Evolutionary conservation across 2,113 vertebrate species (phyloP).

Genomic region (Callorhinus ursinus): DNA sequence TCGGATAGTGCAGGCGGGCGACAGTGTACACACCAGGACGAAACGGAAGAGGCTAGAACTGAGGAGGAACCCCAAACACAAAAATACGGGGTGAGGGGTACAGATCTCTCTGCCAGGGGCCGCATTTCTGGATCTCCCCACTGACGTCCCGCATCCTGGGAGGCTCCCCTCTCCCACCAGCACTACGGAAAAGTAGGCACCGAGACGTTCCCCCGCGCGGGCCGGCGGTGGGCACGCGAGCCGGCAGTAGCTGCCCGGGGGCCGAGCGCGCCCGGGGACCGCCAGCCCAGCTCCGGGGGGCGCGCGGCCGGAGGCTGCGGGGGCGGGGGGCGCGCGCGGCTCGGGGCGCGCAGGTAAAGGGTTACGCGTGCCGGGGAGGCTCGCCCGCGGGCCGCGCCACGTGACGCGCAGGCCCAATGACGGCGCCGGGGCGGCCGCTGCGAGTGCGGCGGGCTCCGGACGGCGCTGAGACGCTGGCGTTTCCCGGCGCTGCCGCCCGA

Average conservation of each 20-base stretch:
- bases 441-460: background rate
- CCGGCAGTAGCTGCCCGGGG: fast-evolving
- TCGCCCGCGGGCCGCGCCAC: constrained; percentile 43
- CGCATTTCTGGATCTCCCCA: background rate
- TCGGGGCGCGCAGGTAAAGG: constrained; percentile 54
- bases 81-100: fast-evolving
- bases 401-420: constrained; percentile 73
- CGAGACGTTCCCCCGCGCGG: background rate
- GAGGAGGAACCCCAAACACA: background rate
- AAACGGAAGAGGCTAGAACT: background rate
- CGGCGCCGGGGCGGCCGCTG: background rate
- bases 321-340: background rate
- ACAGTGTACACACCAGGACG: fast-evolving
- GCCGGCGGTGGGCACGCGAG: fast-evolving
- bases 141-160: background rate
- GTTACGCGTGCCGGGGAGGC: constrained; percentile 31
- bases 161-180: background rate
- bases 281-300: too few relatives aligned
- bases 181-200: background rate
- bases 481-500: background rate
- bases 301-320: background rate
- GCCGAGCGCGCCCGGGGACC: background rate
- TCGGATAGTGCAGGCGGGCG: background rate
- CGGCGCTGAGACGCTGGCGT: background rate
- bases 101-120: too few relatives aligned